phyloP scores from a whole-genome alignment of 2,888 invertebrate genomes.

The Dryocosmus kuriphilus region DNA sequence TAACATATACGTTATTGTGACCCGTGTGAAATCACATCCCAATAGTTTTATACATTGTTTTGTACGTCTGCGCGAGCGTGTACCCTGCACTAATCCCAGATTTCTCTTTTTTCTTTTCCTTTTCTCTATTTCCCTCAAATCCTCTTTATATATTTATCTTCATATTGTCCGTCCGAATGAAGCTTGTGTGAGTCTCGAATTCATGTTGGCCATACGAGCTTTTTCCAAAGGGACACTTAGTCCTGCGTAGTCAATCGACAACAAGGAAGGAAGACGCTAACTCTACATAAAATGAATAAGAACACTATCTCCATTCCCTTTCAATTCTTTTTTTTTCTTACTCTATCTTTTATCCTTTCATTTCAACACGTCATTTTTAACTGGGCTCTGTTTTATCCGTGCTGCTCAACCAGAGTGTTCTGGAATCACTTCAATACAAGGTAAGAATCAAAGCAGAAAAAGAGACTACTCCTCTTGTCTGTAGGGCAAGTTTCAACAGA shows the following conservation, averaged over 20 bases:
- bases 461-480: neutral
- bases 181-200: conserved; percentile 74
- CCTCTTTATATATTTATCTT: conserved; percentile 56
- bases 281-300: neutral
- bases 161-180: conserved; percentile 73
- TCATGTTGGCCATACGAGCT: conserved; percentile 56
- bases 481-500: neutral
- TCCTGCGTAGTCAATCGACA: neutral
- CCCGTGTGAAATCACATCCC: conserved; percentile 85
- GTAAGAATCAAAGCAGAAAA: conserved; percentile 84
- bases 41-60: conserved; percentile 77
- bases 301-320: neutral
- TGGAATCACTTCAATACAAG: conserved; percentile 99
- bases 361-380: conserved; percentile 73
- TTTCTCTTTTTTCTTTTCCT: conserved; percentile 58
- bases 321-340: conserved; percentile 1
- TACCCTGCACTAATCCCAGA: conserved; percentile 70
- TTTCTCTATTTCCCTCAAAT: conserved; percentile 63
- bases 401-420: conserved; percentile 95
- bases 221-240: conserved; percentile 52
- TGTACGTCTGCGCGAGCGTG: conserved; percentile 77
- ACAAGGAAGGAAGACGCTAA: neutral
- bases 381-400: conserved; percentile 84
- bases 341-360: conserved; percentile 48
- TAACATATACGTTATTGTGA: conserved; percentile 87